Evolutionary conservation across 2,888 invertebrate genomes (phyloP).

Genomic region (Sialis fuliginosa): DNA sequence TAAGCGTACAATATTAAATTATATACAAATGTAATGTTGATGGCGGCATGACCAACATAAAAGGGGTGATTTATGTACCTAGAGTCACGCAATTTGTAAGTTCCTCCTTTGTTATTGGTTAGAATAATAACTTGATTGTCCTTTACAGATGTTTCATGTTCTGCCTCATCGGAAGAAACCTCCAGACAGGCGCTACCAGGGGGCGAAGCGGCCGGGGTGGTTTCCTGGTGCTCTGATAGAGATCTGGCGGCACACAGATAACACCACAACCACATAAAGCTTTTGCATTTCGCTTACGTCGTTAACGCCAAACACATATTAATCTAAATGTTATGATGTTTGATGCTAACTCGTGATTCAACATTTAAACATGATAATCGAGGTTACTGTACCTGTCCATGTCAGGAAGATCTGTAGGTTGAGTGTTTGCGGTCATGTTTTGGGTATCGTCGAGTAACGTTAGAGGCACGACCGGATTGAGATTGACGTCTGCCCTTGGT

Average conservation of each 20-base stretch:
- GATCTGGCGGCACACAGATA: no score
- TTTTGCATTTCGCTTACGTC: neutral
- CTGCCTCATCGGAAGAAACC: slow-evolving; percentile 16
- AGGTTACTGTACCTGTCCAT: no score
- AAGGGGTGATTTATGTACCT: slow-evolving; percentile 30
- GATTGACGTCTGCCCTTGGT: slow-evolving; percentile 42
- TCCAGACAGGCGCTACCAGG: neutral
- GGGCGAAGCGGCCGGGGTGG: slow-evolving; percentile 2
- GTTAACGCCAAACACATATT: neutral
- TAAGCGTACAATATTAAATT: no score
- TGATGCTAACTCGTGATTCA: no score
- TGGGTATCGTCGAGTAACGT: no score
- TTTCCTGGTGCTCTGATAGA: no score
- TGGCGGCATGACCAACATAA: neutral
- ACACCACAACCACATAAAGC: no score
- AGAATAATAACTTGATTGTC: slow-evolving; percentile 30
- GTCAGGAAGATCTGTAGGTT: no score
- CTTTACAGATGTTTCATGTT: slow-evolving; percentile 27
- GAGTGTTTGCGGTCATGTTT: no score
- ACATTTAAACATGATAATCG: no score
- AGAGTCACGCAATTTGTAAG: slow-evolving; percentile 56
- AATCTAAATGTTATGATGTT: neutral
- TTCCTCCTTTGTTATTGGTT: slow-evolving; percentile 31
- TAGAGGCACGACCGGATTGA: slow-evolving; percentile 27
- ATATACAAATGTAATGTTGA: no score